Evolutionary conservation across 2,888 invertebrate species (phyloP).

Genomic region (Pasiphila rectangulata): DNA sequence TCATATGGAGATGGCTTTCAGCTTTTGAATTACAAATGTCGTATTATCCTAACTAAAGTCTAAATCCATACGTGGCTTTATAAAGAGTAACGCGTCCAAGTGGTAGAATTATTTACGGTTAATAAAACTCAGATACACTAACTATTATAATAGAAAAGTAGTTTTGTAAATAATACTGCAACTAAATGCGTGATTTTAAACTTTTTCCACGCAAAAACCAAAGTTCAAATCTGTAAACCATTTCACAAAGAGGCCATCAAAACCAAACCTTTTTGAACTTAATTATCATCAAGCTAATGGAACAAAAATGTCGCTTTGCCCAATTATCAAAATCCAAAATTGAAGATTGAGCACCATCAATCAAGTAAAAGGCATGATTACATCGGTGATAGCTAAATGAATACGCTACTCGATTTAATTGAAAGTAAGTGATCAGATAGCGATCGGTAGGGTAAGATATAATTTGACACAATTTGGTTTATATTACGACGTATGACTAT

Average conservation of each 20-base stretch:
- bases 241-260: not conserved
- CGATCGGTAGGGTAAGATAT: conserved; percentile 4
- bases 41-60: conserved; percentile 20
- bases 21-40: conserved; percentile 44
- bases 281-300: conserved; percentile 51
- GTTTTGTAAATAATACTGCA: too few relatives aligned
- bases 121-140: not conserved
- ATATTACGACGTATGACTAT: not conserved
- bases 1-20: conserved; percentile 47
- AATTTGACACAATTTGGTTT: conserved; percentile 5
- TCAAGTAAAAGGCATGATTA: conserved; percentile 74
- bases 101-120: not conserved
- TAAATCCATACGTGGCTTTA: conserved; percentile 28
- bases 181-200: too few relatives aligned
- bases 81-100: conserved; percentile 1
- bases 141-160: not conserved
- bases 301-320: conserved; percentile 47
- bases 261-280: not conserved
- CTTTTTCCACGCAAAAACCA: too few relatives aligned
- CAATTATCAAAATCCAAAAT: conserved; percentile 65
- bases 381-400: conserved; percentile 74
- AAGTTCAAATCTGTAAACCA: too few relatives aligned
- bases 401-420: conserved; percentile 71
- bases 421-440: conserved; percentile 55
- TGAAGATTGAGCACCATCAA: conserved; percentile 66